Evolutionary conservation across 2,797 vertebrate genomes (phyloP).

Genomic region (Neomorphus geoffroyi): DNA sequence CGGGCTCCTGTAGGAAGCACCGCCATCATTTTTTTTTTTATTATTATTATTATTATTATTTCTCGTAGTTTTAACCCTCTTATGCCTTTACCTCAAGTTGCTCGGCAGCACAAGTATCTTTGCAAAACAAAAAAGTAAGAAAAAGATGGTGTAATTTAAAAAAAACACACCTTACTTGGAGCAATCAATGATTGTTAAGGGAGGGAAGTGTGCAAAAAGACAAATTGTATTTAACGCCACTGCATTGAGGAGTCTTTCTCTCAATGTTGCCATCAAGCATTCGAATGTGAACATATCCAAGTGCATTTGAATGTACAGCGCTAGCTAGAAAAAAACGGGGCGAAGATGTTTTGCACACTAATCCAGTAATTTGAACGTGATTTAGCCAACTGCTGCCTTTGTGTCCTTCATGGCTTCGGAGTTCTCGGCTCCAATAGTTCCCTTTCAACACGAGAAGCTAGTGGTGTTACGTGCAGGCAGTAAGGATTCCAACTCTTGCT

Average conservation of each 20-base stretch:
- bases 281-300: conserved; percentile 51
- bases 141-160: conserved; percentile 41
- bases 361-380: conserved; percentile 27
- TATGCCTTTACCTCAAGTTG: conserved; percentile 88
- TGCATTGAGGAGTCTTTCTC: conserved; percentile 51
- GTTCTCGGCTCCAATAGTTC: conserved; percentile 62
- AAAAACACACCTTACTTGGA: conserved; percentile 40
- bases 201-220: conserved; percentile 68
- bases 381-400: conserved; percentile 69
- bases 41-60: conserved; percentile 60
- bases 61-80: conserved; percentile 80
- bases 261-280: conserved; percentile 46
- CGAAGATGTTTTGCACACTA: conserved; percentile 58
- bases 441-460: conserved; percentile 52
- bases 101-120: conserved; percentile 84
- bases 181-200: conserved; percentile 67
- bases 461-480: conserved; percentile 58
- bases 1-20: conserved; percentile 74
- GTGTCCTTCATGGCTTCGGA: conserved; percentile 64
- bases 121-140: conserved; percentile 64
- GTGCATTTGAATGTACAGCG: conserved; percentile 60
- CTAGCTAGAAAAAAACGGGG: conserved; percentile 3
- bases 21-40: conserved; percentile 49
- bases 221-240: conserved; percentile 30
- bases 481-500: conserved; percentile 61